phyloP scores from a whole-genome alignment of 2,888 invertebrate genomes.

The Andrena chrysosceles region DNA sequence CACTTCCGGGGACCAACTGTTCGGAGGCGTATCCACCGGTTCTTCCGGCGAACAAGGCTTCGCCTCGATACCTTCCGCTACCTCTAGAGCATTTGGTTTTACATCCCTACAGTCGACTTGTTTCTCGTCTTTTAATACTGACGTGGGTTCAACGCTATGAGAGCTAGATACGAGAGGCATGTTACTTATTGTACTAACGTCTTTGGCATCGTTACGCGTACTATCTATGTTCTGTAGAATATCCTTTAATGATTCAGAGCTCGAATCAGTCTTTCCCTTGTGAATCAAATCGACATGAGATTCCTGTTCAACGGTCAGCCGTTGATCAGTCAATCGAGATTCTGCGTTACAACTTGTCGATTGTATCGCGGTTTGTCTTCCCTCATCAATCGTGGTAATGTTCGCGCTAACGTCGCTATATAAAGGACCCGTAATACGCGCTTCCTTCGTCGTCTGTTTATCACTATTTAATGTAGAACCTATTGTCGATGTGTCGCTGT shows the following conservation, averaged over 20 bases:
- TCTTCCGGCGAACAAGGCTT: slow-evolving; percentile 71
- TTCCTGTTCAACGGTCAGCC: not conserved
- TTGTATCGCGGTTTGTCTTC: not conserved
- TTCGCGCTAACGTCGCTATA: not conserved
- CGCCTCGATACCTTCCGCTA: slow-evolving; percentile 40
- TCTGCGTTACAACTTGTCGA: slow-evolving; percentile 12
- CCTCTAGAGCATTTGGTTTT: slow-evolving; percentile 35
- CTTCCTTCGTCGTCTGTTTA: not conserved
- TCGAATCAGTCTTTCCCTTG: slow-evolving; percentile 22
- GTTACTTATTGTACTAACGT: slow-evolving; percentile 31
- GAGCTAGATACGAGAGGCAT: slow-evolving; percentile 6
- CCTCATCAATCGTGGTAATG: not conserved
- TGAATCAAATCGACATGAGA: not conserved
- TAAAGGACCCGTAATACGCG: not conserved
- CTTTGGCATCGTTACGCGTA: slow-evolving; percentile 55
- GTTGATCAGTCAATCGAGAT: not conserved
- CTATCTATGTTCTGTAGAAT: slow-evolving; percentile 20
- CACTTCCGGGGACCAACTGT: slow-evolving; percentile 79
- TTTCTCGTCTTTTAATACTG: slow-evolving; percentile 31
- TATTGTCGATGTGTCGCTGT: slow-evolving; percentile 25
- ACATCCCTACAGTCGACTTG: slow-evolving; percentile 22
- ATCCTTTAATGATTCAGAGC: not conserved
- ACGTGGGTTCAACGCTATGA: slow-evolving; percentile 26
- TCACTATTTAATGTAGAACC: not conserved
- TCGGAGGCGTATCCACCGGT: slow-evolving; percentile 72